Evolutionary conservation across 2,888 invertebrate genomes (phyloP).

Genomic region (Cyclophora albipunctata): DNA sequence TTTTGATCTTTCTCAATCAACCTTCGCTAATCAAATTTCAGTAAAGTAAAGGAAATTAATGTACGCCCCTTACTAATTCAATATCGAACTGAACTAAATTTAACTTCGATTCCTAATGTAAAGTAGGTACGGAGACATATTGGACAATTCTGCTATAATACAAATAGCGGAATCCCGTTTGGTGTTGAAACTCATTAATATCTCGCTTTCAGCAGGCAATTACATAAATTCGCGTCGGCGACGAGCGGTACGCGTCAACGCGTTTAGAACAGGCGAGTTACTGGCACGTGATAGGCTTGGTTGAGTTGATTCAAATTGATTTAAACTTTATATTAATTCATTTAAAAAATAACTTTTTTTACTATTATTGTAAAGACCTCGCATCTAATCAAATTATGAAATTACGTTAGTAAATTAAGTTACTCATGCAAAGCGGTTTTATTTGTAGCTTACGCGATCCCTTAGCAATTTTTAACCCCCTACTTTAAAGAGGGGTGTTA

Average conservation of each 20-base stretch:
- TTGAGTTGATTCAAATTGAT: constrained; percentile 1
- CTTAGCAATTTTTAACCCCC: too few species aligned
- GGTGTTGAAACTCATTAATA: constrained; percentile 39
- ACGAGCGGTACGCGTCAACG: constrained; percentile 9
- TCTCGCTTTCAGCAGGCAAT: constrained; percentile 46
- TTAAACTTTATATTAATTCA: too few species aligned
- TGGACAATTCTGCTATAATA: neutral
- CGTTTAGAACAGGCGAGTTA: constrained; percentile 8
- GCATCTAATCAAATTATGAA: too few species aligned
- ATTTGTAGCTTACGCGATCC: too few species aligned
- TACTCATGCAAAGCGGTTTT: too few species aligned
- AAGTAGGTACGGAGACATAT: neutral
- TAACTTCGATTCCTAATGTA: neutral
- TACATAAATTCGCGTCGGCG: constrained; percentile 48
- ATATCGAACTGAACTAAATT: neutral
- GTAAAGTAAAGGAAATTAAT: neutral
- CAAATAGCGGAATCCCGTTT: neutral
- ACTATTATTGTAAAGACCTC: too few species aligned
- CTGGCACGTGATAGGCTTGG: neutral
- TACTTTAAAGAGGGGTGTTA: too few species aligned
- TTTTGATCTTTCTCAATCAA: too few species aligned
- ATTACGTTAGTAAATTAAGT: too few species aligned
- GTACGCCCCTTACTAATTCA: too few species aligned
- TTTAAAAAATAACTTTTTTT: too few species aligned
- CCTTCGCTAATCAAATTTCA: too few species aligned